Conservation (phyloP, 1,140 invertebrate genomes). For the Lineus longissimus region DNA sequence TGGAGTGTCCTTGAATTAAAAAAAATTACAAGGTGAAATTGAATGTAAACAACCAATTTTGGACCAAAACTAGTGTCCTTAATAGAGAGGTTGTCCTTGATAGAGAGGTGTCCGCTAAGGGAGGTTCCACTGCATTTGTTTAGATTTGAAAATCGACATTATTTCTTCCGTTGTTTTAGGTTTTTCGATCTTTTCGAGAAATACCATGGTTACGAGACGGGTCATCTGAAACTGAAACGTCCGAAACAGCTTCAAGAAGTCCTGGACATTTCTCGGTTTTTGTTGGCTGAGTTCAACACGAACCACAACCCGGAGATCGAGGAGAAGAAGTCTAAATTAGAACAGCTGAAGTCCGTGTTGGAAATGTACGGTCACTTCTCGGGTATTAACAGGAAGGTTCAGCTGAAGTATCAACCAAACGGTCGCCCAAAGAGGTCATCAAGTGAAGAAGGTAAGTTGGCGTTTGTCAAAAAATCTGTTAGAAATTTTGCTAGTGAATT, state of each 20-base stretch:
- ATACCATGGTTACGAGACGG: constrained; percentile 91
- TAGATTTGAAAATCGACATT: background rate
- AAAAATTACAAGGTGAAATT: too few relatives aligned
- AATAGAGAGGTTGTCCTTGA: too few relatives aligned
- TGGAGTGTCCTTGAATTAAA: too few relatives aligned
- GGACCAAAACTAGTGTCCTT: too few relatives aligned
- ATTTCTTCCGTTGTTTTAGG: constrained; percentile 55
- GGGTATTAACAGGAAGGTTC: constrained; percentile 99
- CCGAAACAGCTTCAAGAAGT: constrained; percentile 94
- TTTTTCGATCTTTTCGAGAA: constrained; percentile 99
- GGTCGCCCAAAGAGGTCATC: constrained; percentile 87
- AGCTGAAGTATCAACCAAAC: constrained; percentile 98
- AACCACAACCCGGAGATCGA: constrained; percentile 88
- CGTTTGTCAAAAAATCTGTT: too few relatives aligned
- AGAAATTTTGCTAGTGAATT: too few relatives aligned
- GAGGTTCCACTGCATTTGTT: too few relatives aligned
- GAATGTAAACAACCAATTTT: too few relatives aligned
- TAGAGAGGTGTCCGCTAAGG: too few relatives aligned
- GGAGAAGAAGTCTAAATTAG: constrained; percentile 80
- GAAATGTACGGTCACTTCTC: constrained; percentile 99
- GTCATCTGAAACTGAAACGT: constrained; percentile 95
- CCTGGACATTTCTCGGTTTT: constrained; percentile 84
- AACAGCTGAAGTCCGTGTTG: constrained; percentile 95
- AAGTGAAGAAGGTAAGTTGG: constrained; percentile 88
- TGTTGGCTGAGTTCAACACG: constrained; percentile 84